A percentile compares a stretch with the other conserved stretches of the same genome.
phyloP scores from a whole-genome alignment of 2,888 invertebrate genomes.

The Spilosoma lubricipeda region DNA sequence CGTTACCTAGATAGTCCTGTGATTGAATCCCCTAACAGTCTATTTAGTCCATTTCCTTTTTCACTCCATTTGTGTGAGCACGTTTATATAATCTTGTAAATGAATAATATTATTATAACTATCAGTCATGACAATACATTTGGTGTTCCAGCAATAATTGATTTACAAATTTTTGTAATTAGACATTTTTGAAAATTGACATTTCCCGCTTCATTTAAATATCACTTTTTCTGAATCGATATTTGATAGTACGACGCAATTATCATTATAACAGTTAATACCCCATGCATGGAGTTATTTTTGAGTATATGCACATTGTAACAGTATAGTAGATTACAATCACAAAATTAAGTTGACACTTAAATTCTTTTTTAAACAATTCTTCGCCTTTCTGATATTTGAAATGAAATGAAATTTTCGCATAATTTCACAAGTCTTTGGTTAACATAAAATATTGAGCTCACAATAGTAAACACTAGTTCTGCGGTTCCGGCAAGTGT shows the following conservation, averaged over 20 bases:
- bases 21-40: constrained; percentile 80
- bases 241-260: not conserved
- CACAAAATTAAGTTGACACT: constrained; percentile 17
- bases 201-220: too few species aligned
- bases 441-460: constrained; percentile 53
- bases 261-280: not conserved
- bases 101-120: constrained; percentile 11
- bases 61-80: constrained; percentile 41
- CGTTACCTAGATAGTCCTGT: constrained; percentile 71
- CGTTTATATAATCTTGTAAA: constrained; percentile 48
- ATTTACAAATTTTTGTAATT: not conserved
- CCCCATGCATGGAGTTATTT: not conserved
- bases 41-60: constrained; percentile 72
- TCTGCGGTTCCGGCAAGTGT: constrained; percentile 66
- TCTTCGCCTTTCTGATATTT: constrained; percentile 40
- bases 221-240: too few species aligned
- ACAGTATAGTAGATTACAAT: constrained; percentile 10
- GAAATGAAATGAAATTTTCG: constrained; percentile 32
- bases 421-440: constrained; percentile 52
- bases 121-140: not conserved
- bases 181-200: too few species aligned
- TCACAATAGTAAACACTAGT: constrained; percentile 59
- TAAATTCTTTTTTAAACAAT: constrained; percentile 5
- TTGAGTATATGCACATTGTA: not conserved
- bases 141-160: not conserved